Evolutionary conservation across 2,113 vertebrate genomes (phyloP).

Genomic region (Anthoscopus minutus): DNA sequence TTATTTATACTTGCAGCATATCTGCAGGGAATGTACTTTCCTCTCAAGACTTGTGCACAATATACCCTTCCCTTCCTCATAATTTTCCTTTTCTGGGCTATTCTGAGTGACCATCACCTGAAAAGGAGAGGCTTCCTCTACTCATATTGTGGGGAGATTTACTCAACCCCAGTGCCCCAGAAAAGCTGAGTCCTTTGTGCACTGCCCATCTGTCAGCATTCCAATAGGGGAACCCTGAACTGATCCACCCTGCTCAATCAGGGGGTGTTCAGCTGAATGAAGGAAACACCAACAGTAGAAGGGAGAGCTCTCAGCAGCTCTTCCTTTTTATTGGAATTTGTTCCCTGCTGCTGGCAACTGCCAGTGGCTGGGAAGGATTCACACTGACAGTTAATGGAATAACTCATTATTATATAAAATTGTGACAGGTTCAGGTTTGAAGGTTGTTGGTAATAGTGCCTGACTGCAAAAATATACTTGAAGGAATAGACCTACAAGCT

Average conservation of each 20-base stretch:
- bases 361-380: neutral
- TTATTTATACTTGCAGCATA: neutral
- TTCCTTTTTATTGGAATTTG: neutral
- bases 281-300: neutral
- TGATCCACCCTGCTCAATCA: neutral
- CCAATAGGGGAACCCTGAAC: neutral
- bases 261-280: neutral
- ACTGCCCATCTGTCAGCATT: neutral
- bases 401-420: neutral
- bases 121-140: neutral
- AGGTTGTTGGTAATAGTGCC: neutral
- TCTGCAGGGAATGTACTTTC: neutral
- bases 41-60: neutral
- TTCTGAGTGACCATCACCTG: neutral
- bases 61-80: neutral
- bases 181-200: neutral
- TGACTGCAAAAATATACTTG: neutral
- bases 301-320: neutral
- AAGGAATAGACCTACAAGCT: neutral
- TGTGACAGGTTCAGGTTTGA: neutral
- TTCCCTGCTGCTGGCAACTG: neutral
- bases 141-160: neutral
- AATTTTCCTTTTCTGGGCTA: neutral
- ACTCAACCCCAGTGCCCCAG: neutral
- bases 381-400: neutral